These are phyloP conservation scores for Symphodus melops DNA, from an alignment of 2,113 vertebrate genomes.

Conservation along the genomic window DNA sequence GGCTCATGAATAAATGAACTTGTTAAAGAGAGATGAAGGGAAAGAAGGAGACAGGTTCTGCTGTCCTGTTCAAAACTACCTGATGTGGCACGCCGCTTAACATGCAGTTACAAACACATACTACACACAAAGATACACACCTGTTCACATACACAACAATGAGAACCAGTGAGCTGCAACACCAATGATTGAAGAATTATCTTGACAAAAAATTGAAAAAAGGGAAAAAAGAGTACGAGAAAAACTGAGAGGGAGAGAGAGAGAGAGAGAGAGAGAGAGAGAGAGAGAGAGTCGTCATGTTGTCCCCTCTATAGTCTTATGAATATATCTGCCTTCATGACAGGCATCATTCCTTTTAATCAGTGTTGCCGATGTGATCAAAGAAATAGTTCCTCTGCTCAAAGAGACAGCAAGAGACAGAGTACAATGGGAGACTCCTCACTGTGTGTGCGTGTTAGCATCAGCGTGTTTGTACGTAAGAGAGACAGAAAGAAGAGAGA, in stretches of 20 bases:
- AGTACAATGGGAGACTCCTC: conserved; percentile 63
- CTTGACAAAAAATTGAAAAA: conserved; percentile 7
- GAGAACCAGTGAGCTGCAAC: conserved; percentile 17
- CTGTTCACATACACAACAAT: conserved; percentile 2
- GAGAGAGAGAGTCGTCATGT: conserved; percentile 26
- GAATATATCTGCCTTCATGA: conserved; percentile 65
- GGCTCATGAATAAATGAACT: conserved; percentile 78
- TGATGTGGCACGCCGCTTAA: conserved; percentile 61
- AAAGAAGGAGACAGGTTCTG: conserved; percentile 71
- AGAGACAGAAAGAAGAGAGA: not conserved
- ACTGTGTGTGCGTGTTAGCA: conserved; percentile 40
- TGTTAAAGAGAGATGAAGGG: conserved; percentile 78
- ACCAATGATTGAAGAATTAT: conserved; percentile 5
- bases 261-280: not conserved
- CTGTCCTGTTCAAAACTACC: conserved; percentile 76
- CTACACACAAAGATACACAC: conserved; percentile 5
- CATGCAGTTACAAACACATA: conserved; percentile 49
- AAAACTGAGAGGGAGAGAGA: no score
- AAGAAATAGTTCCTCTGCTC: conserved; percentile 68
- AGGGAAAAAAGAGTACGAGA: not conserved
- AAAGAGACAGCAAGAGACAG: conserved; percentile 67
- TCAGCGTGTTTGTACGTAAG: conserved; percentile 14
- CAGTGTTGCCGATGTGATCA: conserved; percentile 74
- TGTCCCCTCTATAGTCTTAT: conserved; percentile 55
- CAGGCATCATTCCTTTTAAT: conserved; percentile 80